Evolutionary conservation across 37 sponge, comb jelly and placozoan genomes (phyloP).

Genomic region (Aplysina aerophoba): DNA sequence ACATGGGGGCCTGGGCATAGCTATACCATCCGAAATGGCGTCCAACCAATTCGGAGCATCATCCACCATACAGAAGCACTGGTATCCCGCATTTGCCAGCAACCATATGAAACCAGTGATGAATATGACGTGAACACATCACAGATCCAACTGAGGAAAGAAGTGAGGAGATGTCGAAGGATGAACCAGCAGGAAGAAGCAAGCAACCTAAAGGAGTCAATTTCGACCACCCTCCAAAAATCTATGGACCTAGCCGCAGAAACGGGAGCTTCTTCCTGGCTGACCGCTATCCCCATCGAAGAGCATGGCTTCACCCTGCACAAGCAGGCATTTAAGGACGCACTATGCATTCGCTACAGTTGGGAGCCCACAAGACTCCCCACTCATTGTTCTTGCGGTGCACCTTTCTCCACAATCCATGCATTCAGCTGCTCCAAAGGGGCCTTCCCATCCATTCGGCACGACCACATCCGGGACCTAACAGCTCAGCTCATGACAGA

Average conservation of each 20-base stretch:
- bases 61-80: slow-evolving; percentile 13
- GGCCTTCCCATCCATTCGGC: slow-evolving; percentile 1
- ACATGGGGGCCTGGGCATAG: slow-evolving; percentile 24
- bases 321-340: slow-evolving; percentile 23
- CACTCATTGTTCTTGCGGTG: slow-evolving; percentile 2
- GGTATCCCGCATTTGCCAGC: slow-evolving; percentile 8
- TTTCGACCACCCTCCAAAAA: slow-evolving; percentile 20
- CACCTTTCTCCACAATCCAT: slow-evolving; percentile 13
- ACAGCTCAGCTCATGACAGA: not conserved
- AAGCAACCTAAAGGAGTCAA: not conserved
- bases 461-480: not conserved
- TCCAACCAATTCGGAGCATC: slow-evolving; percentile 2
- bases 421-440: slow-evolving; percentile 27
- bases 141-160: slow-evolving; percentile 29
- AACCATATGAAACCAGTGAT: not conserved
- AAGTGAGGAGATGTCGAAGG: not conserved
- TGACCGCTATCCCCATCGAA: too few relatives aligned
- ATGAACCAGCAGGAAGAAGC: slow-evolving; percentile 24
- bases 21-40: slow-evolving; percentile 27
- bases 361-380: slow-evolving; percentile 24
- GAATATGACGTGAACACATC: slow-evolving; percentile 4
- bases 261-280: slow-evolving; percentile 6
- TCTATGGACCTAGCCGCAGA: slow-evolving; percentile 14
- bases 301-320: not conserved
- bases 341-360: slow-evolving; percentile 2